These are phyloP conservation scores for Lucinisca nassula DNA, from an alignment of 2,888 invertebrate genomes.

Conservation along the genomic window DNA sequence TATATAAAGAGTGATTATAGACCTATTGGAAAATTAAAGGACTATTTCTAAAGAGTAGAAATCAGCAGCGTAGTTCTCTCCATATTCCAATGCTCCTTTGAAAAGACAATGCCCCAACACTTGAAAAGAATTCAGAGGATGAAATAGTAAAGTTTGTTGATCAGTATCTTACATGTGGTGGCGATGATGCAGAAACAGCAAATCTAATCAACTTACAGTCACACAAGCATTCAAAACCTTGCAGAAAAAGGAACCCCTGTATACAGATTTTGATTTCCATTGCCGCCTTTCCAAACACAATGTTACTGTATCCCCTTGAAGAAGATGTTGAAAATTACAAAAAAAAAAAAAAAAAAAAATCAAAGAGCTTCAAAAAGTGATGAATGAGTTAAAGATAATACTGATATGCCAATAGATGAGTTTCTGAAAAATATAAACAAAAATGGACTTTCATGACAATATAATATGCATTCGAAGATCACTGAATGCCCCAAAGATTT, in stretches of 20 bases:
- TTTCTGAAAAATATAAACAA: constrained; percentile 28
- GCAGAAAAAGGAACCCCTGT: background rate
- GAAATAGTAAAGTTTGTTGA: too few relatives aligned
- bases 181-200: constrained; percentile 21
- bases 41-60: constrained; percentile 33
- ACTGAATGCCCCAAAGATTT: constrained; percentile 54
- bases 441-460: constrained; percentile 43
- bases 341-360: background rate
- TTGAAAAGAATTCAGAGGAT: too few relatives aligned
- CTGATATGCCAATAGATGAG: constrained; percentile 28
- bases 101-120: constrained; percentile 51
- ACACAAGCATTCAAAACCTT: constrained; percentile 14
- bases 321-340: constrained; percentile 18
- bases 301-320: constrained; percentile 47
- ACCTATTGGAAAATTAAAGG: constrained; percentile 1
- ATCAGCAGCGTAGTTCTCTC: constrained; percentile 52
- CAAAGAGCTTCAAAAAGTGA: background rate
- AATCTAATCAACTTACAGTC: too few relatives aligned
- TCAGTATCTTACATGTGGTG: too few relatives aligned
- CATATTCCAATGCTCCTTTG: constrained; percentile 55
- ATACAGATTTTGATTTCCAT: constrained; percentile 54
- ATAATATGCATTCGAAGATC: constrained; percentile 30
- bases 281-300: constrained; percentile 46
- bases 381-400: constrained; percentile 23
- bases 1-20: constrained; percentile 24